Evolutionary conservation across 2,113 vertebrate genomes (phyloP).

Genomic region (Oryzias melastigma): DNA sequence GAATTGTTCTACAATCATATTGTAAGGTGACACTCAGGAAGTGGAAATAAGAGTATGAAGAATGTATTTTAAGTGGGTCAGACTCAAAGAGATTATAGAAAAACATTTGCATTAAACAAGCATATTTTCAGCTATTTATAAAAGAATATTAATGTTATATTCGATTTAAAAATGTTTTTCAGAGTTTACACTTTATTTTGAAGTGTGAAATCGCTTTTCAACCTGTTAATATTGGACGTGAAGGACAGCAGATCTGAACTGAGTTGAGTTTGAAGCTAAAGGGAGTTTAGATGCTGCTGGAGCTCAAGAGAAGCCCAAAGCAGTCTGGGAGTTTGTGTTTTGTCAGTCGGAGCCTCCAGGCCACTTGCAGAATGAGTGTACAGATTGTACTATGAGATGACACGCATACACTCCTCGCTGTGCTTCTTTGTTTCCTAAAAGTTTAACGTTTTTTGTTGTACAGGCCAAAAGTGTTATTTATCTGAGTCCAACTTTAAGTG

Average conservation of each 20-base stretch:
- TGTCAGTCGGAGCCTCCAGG: constrained; percentile 40
- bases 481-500: too few species aligned
- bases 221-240: too few species aligned
- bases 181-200: too few species aligned
- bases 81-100: constrained; percentile 16
- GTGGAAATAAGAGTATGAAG: neutral
- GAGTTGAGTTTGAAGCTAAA: constrained; percentile 16
- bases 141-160: too few species aligned
- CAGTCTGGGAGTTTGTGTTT: constrained; percentile 34
- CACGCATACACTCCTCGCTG: too few species aligned
- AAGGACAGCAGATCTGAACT: constrained; percentile 1
- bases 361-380: neutral
- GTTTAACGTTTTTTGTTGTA: too few species aligned
- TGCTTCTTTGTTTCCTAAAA: too few species aligned
- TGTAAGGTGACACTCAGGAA: constrained; percentile 20
- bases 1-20: constrained; percentile 3
- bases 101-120: neutral
- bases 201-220: too few species aligned
- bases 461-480: too few species aligned
- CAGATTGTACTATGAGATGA: too few species aligned
- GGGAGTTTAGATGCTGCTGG: constrained; percentile 22
- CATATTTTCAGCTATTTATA: neutral
- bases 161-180: too few species aligned
- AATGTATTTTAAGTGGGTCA: constrained; percentile 54
- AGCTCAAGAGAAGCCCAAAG: constrained; percentile 21